Base-by-base conservation (phyloP, 1,140 invertebrate species). In the Eupristina koningsbergeri region DNA sequence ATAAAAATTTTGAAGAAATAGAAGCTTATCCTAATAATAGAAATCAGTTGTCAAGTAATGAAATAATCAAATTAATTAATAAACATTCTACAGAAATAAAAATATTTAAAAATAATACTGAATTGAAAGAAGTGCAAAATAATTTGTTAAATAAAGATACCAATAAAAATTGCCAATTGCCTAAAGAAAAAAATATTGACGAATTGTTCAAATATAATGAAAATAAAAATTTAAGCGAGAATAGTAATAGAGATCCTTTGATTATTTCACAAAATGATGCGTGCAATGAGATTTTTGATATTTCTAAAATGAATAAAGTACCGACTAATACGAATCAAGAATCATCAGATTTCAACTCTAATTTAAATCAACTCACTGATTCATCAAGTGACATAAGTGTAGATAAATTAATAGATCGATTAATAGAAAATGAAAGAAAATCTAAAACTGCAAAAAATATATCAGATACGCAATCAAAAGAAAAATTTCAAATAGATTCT, bases 401-500 rank as follows among this genome's bases (percentile, higher is more conserved):
- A 34, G 74, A 84, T 36, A 75, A 45, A 75, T 75, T 80, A 41
- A 34, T 84, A 15, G 67, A 84, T 64, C 63, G 31, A 50, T 29
- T 84, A 1, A 79, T 84, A 2, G 74, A 85, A 69, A 85, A 9
- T 71, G 84, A 85, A 78, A 76, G 63, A 47, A 77, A 71, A 45
- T 29, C 41, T 53, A 67, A 75, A 75, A 45, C 36, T 34, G 45
- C 34, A n/a, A 77, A 58, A 71, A 61, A 19, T 47, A 45, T 26
- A 64, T 26, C 64, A 22, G 26, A 76, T 13, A 19, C 73, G 39
- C 67, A 76, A 19, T 9, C 8, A 73, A 64, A 75, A 75, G 11
- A 53, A 53, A 58, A 26, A 2, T 26, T 58, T 22, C 3, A 58
- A 58, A 58, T 58, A 26, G 41, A 67, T 47, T 47, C 53, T 76